These are phyloP conservation scores for Polypterus bichir DNA, from an alignment of 2,113 vertebrate genomes.

Conservation along the genomic window DNA sequence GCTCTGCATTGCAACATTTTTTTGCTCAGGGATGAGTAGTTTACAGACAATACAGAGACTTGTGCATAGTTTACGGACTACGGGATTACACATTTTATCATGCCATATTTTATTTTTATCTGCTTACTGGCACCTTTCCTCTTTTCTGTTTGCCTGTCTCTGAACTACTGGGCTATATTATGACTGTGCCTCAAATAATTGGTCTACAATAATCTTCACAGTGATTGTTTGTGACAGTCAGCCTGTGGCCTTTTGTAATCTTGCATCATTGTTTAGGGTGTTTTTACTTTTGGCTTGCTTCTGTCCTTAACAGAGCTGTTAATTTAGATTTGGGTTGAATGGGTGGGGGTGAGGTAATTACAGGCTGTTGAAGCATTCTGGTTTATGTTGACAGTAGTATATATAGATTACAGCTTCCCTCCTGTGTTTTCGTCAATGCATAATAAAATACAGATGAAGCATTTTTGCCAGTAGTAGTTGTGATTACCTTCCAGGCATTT, in stretches of 20 bases:
- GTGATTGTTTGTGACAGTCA: neutral
- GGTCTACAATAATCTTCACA: neutral
- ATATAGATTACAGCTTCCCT: slow-evolving; percentile 4
- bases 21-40: too few relatives aligned
- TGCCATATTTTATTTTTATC: too few relatives aligned
- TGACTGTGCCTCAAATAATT: neutral
- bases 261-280: neutral
- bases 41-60: too few relatives aligned
- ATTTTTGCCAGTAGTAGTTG: neutral
- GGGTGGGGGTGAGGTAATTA: neutral
- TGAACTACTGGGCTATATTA: too few relatives aligned
- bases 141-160: too few relatives aligned
- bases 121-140: too few relatives aligned
- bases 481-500: neutral
- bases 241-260: neutral
- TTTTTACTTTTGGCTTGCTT: neutral
- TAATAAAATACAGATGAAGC: slow-evolving; percentile 3
- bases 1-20: too few relatives aligned
- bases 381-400: neutral
- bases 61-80: too few relatives aligned
- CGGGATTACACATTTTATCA: too few relatives aligned
- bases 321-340: slow-evolving; percentile 2
- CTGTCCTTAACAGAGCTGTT: neutral
- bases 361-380: neutral
- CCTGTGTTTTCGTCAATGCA: neutral